Base-by-base conservation (phyloP, 2,797 vertebrate genomes). In the Tokudaia tokunoshimensis region DNA sequence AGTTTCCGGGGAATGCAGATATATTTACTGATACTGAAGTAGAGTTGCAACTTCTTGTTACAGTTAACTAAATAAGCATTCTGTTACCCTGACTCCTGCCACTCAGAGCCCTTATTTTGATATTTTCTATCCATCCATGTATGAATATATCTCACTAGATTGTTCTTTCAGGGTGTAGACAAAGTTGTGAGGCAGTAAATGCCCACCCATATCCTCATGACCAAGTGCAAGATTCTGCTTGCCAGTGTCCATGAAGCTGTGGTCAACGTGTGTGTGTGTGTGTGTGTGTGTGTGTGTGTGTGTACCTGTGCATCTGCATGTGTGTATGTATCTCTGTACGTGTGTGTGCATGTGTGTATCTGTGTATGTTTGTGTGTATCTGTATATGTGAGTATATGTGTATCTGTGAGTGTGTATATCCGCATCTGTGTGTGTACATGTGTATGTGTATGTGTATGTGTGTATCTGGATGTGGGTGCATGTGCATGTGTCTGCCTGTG, bases 101-200 rank as follows among this genome's bases (percentile, higher is more conserved):
- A 4, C 52, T 82, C 37, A 2, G 17, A 14, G 37, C 2, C 3
- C 17, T 34, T 26, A 13, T 59, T 59, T 22, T 22, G 61, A 31
- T 19, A 31, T 4, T 63, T 22, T 19, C 55, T 24, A 41, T 6
- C 41, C 3, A 22, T 2, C 3, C 26, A 0, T 5, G 4, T 5
- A 24, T 26, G 0, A 9, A 17, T 12, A 0, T 2, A 6, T 19
- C 0, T 31, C 52, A 2, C 1, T 7, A 80, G 14, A 2, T 47
- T 6, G 5, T 14, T 37, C 50, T 44, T 26, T 31, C 11, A 47
- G 2, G 4, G 1, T 29, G 13, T 41, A 4, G 50, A 9, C 10
- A 22, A 0, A 13, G 11, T 7, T 75, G 59, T 15, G n/a, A 3
- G 13, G 14, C 6, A 9, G n/a, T 17, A 10, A 3, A 8, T 2